A percentile compares a stretch with the other conserved stretches of the same genome.
Evolutionary conservation across 2,113 vertebrate species (phyloP).

Genomic region (Lasiurus borealis): DNA sequence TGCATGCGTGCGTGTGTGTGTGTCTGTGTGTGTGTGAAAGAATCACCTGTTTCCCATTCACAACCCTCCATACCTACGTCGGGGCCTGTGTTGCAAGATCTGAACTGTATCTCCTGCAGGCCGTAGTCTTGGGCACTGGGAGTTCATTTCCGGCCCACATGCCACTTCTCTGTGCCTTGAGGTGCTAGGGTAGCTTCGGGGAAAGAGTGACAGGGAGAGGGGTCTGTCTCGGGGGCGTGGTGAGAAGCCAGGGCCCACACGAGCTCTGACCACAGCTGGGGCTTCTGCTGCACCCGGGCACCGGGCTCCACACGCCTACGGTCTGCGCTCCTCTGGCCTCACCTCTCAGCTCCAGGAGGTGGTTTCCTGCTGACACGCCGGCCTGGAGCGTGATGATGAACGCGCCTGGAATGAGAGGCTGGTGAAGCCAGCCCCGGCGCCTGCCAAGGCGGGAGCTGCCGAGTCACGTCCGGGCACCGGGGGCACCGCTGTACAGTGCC

Average conservation of each 20-base stretch:
- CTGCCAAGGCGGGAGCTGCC: conserved; percentile 63
- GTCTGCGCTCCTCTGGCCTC: neutral
- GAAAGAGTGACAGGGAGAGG: accelerated
- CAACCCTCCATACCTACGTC: neutral
- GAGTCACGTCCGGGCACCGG: conserved; percentile 55
- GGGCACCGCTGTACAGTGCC: neutral
- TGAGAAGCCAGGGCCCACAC: neutral
- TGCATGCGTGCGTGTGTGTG: no score
- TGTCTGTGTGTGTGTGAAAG: neutral
- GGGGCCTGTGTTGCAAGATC: neutral
- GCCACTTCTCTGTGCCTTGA: neutral
- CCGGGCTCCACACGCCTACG: neutral
- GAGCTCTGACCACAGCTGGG: conserved; percentile 34
- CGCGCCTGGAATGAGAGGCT: conserved; percentile 56
- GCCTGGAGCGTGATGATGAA: conserved; percentile 74
- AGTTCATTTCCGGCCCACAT: no score
- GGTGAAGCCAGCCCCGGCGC: neutral
- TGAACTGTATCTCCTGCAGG: neutral
- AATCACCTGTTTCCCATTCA: neutral
- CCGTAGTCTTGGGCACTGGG: no score
- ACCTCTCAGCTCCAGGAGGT: conserved; percentile 62
- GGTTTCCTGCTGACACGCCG: conserved; percentile 76
- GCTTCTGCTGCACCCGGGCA: neutral
- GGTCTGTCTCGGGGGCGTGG: accelerated
- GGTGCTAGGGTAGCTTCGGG: conserved; percentile 73